Base-by-base conservation (phyloP, 2,797 vertebrate species). In the Microchirus variegatus region DNA sequence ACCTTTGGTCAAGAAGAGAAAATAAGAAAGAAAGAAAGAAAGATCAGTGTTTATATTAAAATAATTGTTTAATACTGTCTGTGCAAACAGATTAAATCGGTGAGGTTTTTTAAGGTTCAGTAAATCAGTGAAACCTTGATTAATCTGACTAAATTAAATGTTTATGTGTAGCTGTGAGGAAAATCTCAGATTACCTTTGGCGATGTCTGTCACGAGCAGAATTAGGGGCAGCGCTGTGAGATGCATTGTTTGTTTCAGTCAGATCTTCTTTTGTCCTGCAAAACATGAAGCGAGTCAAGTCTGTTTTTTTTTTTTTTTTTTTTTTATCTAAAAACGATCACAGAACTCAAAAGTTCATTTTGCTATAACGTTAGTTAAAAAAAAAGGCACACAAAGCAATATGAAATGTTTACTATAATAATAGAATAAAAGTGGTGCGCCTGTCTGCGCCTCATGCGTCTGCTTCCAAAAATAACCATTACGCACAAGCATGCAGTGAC, bases 141-240 rank as follows among this genome's bases (percentile, higher is more conserved):
- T 14, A 1, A 2, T 42, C 7, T 53, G 7, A 60, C 45, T 2
- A 36, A 19, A 22, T 47, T 18, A n/a, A 44, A 68, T 69, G 22
- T 62, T 41, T 70, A 26, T 63, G 45, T 56, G 53, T 63, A 7
- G 58, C 14, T 63, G 58, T 14, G 43, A 66, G 41, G 52, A 65
- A 49, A 56, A 70, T 64, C 45, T 62, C 14, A n/a, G 8, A 48
- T 88, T 90, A 94, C 93, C 93, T 91, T 87, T 68, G 51, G 72
- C 74, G 53, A 80, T 72, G 55, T 66, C 69, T 9, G 83, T 78
- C 68, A 85, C 68, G 76, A 80, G 18, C 64, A 92, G 67, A 68
- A 93, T 72, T 55, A 87, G 79, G 80, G 83, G 80, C 57, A 81
- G 70, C 35, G 82, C 68, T 55, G 82, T 31, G 65, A 90, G 74